Evolutionary conservation across 2,888 invertebrate species (phyloP).

Genomic region (Nemurella pictetii): DNA sequence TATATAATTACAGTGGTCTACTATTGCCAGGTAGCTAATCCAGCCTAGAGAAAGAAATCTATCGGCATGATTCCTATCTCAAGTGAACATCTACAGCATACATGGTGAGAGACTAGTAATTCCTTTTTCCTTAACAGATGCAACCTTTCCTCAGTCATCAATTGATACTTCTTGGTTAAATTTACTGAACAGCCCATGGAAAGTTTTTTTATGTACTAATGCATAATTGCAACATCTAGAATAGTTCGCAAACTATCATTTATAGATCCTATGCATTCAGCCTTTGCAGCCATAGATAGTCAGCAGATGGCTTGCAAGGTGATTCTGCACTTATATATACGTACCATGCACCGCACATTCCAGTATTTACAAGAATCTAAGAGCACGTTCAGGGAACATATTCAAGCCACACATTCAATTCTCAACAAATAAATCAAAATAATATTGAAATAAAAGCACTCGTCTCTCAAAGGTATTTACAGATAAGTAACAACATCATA

Average conservation of each 20-base stretch:
- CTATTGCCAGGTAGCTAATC: conserved; percentile 29
- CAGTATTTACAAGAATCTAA: conserved; percentile 41
- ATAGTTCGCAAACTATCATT: conserved; percentile 36
- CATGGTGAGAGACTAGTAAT: conserved; percentile 41
- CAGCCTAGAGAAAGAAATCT: conserved; percentile 32
- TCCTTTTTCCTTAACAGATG: conserved; percentile 41
- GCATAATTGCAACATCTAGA: conserved; percentile 49
- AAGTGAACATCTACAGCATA: conserved; percentile 42
- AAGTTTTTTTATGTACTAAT: conserved; percentile 47
- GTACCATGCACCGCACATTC: neutral
- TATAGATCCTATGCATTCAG: conserved; percentile 41
- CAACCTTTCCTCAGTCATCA: conserved; percentile 43
- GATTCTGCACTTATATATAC: too few relatives aligned
- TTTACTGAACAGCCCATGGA: conserved; percentile 46
- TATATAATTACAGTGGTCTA: conserved; percentile 33
- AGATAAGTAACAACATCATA: conserved; percentile 40
- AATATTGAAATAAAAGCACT: conserved; percentile 33
- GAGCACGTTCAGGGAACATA: conserved; percentile 41
- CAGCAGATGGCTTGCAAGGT: neutral
- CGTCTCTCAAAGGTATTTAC: conserved; percentile 41
- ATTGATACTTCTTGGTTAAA: conserved; percentile 42
- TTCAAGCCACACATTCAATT: conserved; percentile 26
- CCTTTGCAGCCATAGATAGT: conserved; percentile 44
- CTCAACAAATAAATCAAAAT: conserved; percentile 41
- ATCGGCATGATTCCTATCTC: conserved; percentile 39